A percentile compares a stretch with the other conserved stretches of the same genome.
Evolutionary conservation across 2,888 invertebrate species (phyloP).

Genomic region (Plebejus anna): DNA sequence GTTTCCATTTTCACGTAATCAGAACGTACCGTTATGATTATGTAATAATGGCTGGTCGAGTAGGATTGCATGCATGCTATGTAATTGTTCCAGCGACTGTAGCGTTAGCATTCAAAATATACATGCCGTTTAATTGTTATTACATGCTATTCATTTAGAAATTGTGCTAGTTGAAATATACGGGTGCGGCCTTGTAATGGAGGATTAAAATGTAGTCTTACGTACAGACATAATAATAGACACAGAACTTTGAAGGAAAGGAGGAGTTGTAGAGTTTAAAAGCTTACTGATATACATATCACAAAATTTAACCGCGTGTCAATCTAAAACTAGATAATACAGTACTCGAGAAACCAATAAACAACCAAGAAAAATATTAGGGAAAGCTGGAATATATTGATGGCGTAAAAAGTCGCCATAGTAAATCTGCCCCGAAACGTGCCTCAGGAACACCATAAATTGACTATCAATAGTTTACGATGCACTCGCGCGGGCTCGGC

Average conservation of each 20-base stretch:
- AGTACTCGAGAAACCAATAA: not conserved
- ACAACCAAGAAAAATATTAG: not conserved
- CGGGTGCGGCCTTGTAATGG: not conserved
- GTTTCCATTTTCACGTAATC: constrained; percentile 33
- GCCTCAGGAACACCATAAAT: constrained; percentile 71
- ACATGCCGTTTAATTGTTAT: constrained; percentile 23
- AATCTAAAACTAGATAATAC: not conserved
- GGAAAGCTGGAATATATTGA: constrained; percentile 41
- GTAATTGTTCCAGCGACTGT: constrained; percentile 27
- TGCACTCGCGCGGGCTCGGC: constrained; percentile 59
- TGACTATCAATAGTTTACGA: constrained; percentile 73
- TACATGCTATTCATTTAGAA: constrained; percentile 19
- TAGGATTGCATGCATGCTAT: constrained; percentile 31
- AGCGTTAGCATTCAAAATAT: constrained; percentile 25
- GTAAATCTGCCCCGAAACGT: constrained; percentile 72
- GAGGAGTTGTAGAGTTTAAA: not conserved
- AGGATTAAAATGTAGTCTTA: not conserved
- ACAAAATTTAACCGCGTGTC: no score
- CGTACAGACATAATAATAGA: not conserved
- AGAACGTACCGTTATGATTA: constrained; percentile 31
- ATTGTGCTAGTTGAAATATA: constrained; percentile 3
- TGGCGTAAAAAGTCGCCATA: constrained; percentile 63
- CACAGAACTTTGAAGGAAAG: not conserved
- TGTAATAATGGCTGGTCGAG: constrained; percentile 31
- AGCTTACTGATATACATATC: no score